Conservation (phyloP, 2,113 vertebrate species). For the Oophaga pumilio region DNA sequence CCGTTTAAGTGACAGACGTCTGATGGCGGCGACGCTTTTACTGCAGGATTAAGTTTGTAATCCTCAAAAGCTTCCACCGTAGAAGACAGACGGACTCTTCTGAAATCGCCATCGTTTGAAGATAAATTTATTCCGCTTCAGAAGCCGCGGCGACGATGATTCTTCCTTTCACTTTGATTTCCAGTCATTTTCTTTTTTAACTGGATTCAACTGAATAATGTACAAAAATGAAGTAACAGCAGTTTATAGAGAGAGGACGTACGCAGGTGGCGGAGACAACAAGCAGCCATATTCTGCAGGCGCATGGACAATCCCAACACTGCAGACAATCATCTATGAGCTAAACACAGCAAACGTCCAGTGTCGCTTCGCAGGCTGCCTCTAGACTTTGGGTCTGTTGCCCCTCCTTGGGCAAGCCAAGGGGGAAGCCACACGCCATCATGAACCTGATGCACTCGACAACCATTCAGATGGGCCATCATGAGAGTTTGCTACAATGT, state of each 20-base stretch:
- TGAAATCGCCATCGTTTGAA: conserved; percentile 27
- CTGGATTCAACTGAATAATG: background rate
- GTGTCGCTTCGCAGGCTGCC: too few relatives aligned
- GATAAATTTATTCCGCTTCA: conserved; percentile 24
- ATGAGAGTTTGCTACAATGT: background rate
- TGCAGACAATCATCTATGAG: too few relatives aligned
- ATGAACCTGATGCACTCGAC: too few relatives aligned
- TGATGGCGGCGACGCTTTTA: background rate
- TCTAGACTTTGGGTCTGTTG: too few relatives aligned
- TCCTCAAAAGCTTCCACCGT: conserved; percentile 1
- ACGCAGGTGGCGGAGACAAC: background rate
- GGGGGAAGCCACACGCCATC: too few relatives aligned
- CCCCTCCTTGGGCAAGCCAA: too few relatives aligned
- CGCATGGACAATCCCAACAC: background rate
- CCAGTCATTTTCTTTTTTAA: background rate
- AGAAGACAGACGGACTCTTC: background rate
- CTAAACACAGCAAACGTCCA: too few relatives aligned
- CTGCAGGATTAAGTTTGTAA: conserved; percentile 22
- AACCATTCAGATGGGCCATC: too few relatives aligned
- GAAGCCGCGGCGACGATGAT: background rate
- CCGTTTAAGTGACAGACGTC: background rate
- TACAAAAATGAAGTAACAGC: background rate
- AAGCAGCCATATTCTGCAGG: background rate
- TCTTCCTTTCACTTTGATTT: background rate
- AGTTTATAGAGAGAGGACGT: background rate